phyloP scores from a whole-genome alignment of 2,888 invertebrate species.

The Acrocyrtus sp. region DNA sequence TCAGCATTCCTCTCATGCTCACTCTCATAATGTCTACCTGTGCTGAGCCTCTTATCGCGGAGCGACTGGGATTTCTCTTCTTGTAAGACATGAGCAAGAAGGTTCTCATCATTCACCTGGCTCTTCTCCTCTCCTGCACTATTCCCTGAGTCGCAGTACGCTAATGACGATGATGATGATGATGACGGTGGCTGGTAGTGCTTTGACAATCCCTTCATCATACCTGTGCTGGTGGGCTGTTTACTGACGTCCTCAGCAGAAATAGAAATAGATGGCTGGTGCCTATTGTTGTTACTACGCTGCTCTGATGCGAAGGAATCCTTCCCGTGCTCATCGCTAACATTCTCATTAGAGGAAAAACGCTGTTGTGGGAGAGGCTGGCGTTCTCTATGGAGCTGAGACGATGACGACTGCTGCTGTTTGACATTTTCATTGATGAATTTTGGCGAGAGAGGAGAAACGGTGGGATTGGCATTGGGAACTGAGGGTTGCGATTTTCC shows the following conservation, averaged over 20 bases:
- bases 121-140: constrained; percentile 18
- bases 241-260: constrained; percentile 30
- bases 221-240: background rate
- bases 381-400: no score
- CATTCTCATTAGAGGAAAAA: no score
- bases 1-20: constrained; percentile 29
- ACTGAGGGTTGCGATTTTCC: constrained; percentile 44
- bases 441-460: constrained; percentile 14
- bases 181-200: no score
- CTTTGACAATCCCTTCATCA: constrained; percentile 4
- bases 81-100: background rate
- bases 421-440: constrained; percentile 37
- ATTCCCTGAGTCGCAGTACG: no score
- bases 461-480: constrained; percentile 46
- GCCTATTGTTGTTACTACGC: constrained; percentile 18
- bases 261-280: constrained; percentile 17
- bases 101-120: constrained; percentile 27
- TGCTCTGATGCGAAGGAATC: constrained; percentile 20
- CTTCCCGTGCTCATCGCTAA: constrained; percentile 19
- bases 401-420: constrained; percentile 9
- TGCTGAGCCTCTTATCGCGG: constrained; percentile 23
- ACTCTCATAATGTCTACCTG: constrained; percentile 12
- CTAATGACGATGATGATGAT: no score
- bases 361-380: no score
- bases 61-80: background rate